These are phyloP conservation scores for Elanus axillaris DNA, from an alignment of 2,113 vertebrate species.

Conservation along the genomic window DNA sequence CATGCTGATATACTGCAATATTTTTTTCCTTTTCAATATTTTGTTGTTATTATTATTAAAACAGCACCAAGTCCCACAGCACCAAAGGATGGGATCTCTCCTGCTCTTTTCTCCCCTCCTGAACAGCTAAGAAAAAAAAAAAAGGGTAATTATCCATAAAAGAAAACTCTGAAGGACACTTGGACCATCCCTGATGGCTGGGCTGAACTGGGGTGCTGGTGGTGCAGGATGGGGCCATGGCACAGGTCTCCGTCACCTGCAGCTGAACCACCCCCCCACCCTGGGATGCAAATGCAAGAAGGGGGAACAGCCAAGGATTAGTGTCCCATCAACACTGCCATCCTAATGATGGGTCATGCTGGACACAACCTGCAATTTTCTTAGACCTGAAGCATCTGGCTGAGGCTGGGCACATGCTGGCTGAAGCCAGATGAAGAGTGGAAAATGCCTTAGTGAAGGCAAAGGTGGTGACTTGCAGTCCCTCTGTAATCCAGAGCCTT, in stretches of 20 bases:
- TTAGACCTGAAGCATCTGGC: not conserved
- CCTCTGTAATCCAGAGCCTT: not conserved
- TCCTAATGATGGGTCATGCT: not conserved
- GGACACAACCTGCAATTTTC: not conserved
- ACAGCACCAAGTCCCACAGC: constrained; percentile 47
- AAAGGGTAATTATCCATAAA: not conserved
- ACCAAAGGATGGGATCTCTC: constrained; percentile 51
- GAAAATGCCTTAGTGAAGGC: not conserved
- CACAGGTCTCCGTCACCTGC: not conserved
- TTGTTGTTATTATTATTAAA: constrained; percentile 47
- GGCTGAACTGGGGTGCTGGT: not conserved
- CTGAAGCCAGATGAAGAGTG: not conserved
- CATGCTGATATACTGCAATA: not conserved
- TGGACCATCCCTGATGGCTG: not conserved
- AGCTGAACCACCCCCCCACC: not conserved
- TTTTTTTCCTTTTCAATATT: constrained; percentile 1
- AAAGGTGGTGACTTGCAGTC: not conserved
- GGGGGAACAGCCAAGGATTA: not conserved
- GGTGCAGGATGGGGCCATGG: not conserved
- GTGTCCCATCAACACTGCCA: not conserved
- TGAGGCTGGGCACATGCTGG: accelerated
- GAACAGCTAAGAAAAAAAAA: not conserved
- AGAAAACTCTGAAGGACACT: not conserved
- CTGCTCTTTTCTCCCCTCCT: not conserved
- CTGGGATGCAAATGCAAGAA: not conserved